Evolutionary conservation across 2,888 invertebrate species (phyloP), one percentile per base, ranked within the genome.

Genomic region (Cynaeus angustus): DNA sequence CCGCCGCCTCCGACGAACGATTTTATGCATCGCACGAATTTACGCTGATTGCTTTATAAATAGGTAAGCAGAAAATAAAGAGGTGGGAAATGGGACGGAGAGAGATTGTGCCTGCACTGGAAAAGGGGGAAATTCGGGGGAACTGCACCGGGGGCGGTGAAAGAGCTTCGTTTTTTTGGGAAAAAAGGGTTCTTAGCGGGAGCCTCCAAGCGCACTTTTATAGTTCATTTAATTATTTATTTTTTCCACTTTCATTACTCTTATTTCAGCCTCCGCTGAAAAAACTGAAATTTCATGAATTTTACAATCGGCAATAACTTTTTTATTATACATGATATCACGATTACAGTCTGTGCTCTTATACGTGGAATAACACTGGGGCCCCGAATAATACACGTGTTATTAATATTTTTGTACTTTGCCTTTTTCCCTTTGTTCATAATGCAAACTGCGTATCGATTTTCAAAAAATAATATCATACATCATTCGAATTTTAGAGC

Each of bases 21-120:
- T 56, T 56, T 41, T 56, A 43, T 56, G 56, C 56, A 56, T 56
- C 28, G 45, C 26, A 4, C 21, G 45, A 46, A 59, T 59, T 59
- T 59, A 59, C 45, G 59, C 59, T 59, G 59, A 59, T 59, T 33
- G 59, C 59, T 46, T 30, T 45, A 45, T 59, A 59, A 59, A 30
- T 13, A 30, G 48, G n/a, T 28, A 45, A 59, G 14, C 13, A 8
- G 43, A 12, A 43, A 56, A 56, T 56, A 43, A 56, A 43, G 26
- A 46, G 21, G 55, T 8, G 48, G 16, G 1, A 38, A 38, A 13
- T 12, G 52, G 7, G 37, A 30, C 6, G 30, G 30, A n/a, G n/a
- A n/a, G n/a, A n/a, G n/a, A n/a, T n/a, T n/a, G n/a, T n/a, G n/a
- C n/a, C n/a, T n/a, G 21, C 2, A 21, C 21, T 1, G 21, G 21